A percentile compares a stretch with the other conserved stretches of the same genome.
phyloP scores from a whole-genome alignment of 1,140 invertebrate genomes.

The Drosophila quadrilineata region DNA sequence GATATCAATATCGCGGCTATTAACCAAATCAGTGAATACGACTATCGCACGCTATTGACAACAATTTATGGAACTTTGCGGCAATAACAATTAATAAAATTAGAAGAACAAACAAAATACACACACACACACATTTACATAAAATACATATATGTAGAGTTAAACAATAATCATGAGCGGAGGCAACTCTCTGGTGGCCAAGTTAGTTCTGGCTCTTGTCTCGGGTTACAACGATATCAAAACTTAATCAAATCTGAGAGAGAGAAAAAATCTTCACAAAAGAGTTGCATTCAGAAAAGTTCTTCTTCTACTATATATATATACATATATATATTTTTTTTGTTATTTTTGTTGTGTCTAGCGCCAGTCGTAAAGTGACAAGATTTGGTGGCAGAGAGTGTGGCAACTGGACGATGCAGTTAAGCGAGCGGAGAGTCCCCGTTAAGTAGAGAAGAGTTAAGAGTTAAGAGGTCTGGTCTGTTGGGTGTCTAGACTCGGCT shows the following conservation, averaged over 20 bases:
- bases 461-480: no score
- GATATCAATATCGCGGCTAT: constrained; percentile 72
- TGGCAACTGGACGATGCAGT: neutral
- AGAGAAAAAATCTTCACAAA: constrained; percentile 40
- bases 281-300: constrained; percentile 35
- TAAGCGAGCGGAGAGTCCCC: constrained; percentile 45
- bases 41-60: constrained; percentile 40
- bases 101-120: constrained; percentile 41
- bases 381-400: constrained; percentile 35
- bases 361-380: constrained; percentile 58
- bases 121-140: constrained; percentile 6
- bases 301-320: constrained; percentile 11
- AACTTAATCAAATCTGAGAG: constrained; percentile 62
- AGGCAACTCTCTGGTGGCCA: constrained; percentile 48
- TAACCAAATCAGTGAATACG: constrained; percentile 74
- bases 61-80: constrained; percentile 65
- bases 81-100: constrained; percentile 79
- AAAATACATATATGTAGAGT: no score
- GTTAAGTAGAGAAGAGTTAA: constrained; percentile 45
- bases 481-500: no score
- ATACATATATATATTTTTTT: no score
- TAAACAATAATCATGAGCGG: no score
- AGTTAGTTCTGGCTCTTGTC: neutral
- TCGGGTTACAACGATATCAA: constrained; percentile 63
- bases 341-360: constrained; percentile 22